These are phyloP conservation scores for Macropodus opercularis DNA, from an alignment of 2,797 vertebrate genomes.

Conservation along the genomic window DNA sequence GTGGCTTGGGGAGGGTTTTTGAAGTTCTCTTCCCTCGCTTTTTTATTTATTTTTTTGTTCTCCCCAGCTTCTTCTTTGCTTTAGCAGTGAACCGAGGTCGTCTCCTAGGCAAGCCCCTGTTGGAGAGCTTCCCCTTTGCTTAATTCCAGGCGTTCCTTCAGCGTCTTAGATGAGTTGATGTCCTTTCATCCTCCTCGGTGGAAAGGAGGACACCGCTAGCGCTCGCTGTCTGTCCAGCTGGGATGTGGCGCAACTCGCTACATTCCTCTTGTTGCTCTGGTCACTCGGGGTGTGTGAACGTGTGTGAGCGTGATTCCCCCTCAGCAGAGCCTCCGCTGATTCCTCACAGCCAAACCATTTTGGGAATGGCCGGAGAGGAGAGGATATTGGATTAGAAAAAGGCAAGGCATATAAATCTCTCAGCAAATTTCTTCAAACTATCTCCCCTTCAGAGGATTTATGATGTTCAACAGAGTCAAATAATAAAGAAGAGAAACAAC, in stretches of 20 bases:
- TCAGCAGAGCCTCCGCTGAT: constrained; percentile 68
- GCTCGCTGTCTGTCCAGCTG: constrained; percentile 79
- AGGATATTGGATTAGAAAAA: constrained; percentile 80
- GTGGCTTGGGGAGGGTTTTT: constrained; percentile 67
- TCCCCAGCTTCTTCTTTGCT: constrained; percentile 63
- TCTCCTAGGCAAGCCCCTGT: constrained; percentile 73
- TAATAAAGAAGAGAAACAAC: constrained; percentile 62
- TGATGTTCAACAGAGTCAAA: constrained; percentile 78
- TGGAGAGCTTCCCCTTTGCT: constrained; percentile 77
- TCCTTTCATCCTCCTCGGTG: constrained; percentile 78
- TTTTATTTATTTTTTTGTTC: constrained; percentile 25
- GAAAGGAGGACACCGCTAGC: constrained; percentile 76
- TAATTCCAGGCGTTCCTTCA: constrained; percentile 78
- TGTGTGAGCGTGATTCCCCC: constrained; percentile 51
- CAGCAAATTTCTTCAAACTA: constrained; percentile 71
- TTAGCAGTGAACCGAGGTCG: constrained; percentile 73
- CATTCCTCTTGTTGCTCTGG: constrained; percentile 81
- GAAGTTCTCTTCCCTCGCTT: constrained; percentile 51
- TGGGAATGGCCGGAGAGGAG: constrained; percentile 72
- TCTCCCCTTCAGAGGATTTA: constrained; percentile 76
- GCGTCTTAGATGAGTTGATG: constrained; percentile 72
- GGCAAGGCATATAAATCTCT: constrained; percentile 77
- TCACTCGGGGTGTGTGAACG: constrained; percentile 72
- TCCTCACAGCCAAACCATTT: constrained; percentile 75
- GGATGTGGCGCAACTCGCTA: constrained; percentile 77